Base-by-base conservation (phyloP, 1,140 invertebrate species). In the Trichoplusia ni region DNA sequence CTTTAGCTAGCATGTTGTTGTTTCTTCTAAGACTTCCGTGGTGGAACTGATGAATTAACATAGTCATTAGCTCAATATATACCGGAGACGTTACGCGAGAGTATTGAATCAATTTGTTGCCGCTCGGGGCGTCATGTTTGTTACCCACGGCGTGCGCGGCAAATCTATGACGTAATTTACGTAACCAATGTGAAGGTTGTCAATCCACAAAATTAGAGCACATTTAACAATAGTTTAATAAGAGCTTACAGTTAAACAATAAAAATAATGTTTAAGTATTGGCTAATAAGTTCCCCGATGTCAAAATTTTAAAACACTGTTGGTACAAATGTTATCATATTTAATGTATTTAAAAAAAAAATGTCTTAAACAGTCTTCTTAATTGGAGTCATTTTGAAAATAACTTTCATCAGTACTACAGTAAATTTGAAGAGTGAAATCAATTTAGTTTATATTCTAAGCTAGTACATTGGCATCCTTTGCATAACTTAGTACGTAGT, bases 61-160 rank as follows among this genome's bases (percentile, higher is more conserved):
- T 83, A 82, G 82, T 79, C 72, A 78, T 86, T 88, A 80, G 79
- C 84, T 82, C 83, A 88, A 88, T 90, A 90, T 90, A 90, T 90
- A 90, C 78, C 69, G 82, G 81, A 89, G 84, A 89, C 82, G 88
- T 89, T 87, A 90, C 86, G 82, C 79, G 87, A 88, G 81, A 86
- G 87, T 84, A 85, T 81, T 89, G 86, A 81, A 85, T 86, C 82
- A 80, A 86, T 89, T 82, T 82, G 75, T 76, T 78, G 75, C 77
- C 69, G 82, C 75, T 79, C 66, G 81, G 75, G 82, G 82, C 84
- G 76, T 81, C 81, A 77, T 79, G 82, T 77, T 84, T 77, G 77
- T 76, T 79, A 87, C 79, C 54, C 77, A 49, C 40, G 56, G 53
- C 67, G 73, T 80, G 82, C 80, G 80, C 77, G 66, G n/a, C 72